Conservation (phyloP, 1,140 invertebrate species). For the Uloborus diversus region DNA sequence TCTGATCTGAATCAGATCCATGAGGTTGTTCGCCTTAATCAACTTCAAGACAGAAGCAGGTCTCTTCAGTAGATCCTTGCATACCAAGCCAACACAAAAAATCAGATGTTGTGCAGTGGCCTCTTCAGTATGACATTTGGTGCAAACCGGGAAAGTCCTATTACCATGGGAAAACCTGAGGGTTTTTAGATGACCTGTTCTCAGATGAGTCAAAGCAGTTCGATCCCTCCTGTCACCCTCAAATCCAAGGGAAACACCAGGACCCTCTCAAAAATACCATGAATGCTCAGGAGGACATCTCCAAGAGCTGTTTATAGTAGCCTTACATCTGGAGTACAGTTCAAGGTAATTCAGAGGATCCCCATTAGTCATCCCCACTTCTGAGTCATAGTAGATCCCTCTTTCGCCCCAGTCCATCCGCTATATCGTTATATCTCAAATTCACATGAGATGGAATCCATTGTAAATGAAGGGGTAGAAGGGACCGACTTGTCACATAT, state of each 20-base stretch:
- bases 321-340: background rate
- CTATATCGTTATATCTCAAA: slow-evolving; percentile 6
- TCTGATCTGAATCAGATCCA: no score
- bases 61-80: background rate
- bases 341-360: slow-evolving; percentile 12
- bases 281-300: background rate
- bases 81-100: background rate
- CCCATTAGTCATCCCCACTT: no score
- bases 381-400: slow-evolving; percentile 3
- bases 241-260: background rate
- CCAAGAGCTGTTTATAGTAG: slow-evolving; percentile 4
- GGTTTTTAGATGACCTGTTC: background rate
- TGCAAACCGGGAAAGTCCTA: background rate
- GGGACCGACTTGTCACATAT: no score
- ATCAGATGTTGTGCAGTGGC: background rate
- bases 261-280: background rate
- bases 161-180: background rate
- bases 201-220: background rate
- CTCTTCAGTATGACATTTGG: background rate
- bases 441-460: slow-evolving; percentile 6
- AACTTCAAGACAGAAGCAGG: background rate
- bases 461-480: slow-evolving; percentile 17
- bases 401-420: slow-evolving; percentile 1
- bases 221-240: background rate
- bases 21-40: no score